Base-by-base conservation (phyloP, 2,797 vertebrate species). In the Coilia nasus region DNA sequence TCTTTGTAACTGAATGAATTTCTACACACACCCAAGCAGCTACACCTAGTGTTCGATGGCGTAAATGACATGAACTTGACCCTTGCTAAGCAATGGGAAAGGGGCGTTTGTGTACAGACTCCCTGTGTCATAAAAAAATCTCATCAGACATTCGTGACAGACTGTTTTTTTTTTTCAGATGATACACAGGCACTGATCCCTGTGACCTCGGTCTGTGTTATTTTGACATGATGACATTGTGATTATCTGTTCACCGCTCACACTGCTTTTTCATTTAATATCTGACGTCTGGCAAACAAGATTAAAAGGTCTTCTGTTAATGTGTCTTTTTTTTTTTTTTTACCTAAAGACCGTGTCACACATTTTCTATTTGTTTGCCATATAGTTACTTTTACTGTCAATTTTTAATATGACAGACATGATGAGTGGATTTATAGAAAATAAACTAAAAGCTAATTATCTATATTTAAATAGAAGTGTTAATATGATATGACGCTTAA, bases 241-340 rank as follows among this genome's bases (percentile, higher is more conserved):
- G 2, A 41, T 41, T 41, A 41, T 41, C 35, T 41, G 35, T 41
- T 41, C 35, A 41, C 35, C 5, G 35, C 35, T 41, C 5, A 41
- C 35, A 41, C 35, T 41, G 35, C 35, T 54, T 54, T 54, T 54
- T 12, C 50, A 54, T 54, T 12, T 11, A 54, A 54, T 54, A 54
- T 10, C 14, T 11, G n/a, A 60, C 21, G n/a, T 23, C 0, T 60
- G n/a, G 59, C 59, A 60, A 60, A 60, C 21, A 21, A n/a, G 6
- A 60, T 60, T 60, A n/a, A 60, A 60, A 60, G 59, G 59, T 60
- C n/a, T 60, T 60, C n/a, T 60, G 9, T n/a, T 60, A n/a, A 60
- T 7, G 57, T n/a, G n/a, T 59, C 11, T 21, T n/a, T 21, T 59
- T 21, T 15, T 41, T 41, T 5, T 41, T 2, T 41, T 41, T 6